Evolutionary conservation across 2,797 vertebrate genomes (phyloP).

Genomic region (Thaleichthys pacificus): DNA sequence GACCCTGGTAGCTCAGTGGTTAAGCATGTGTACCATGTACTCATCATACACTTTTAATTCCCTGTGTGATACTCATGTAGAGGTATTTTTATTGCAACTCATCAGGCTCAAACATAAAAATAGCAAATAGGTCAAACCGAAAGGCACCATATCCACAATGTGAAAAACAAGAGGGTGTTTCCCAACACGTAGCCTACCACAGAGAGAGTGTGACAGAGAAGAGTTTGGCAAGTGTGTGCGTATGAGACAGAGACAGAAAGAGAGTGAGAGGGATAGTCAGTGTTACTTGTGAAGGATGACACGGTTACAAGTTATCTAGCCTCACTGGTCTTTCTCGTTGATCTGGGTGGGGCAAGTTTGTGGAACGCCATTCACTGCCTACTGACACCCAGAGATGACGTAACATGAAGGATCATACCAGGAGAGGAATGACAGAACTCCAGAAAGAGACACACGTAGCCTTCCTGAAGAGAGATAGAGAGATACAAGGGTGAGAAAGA

Average conservation of each 20-base stretch:
- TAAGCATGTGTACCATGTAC: no score
- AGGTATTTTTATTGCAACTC: not conserved
- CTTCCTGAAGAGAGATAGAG: slow-evolving; percentile 15
- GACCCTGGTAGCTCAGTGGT: no score
- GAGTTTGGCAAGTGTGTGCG: no score
- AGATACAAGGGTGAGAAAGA: slow-evolving; percentile 1
- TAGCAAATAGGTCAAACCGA: slow-evolving; percentile 29
- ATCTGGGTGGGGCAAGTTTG: slow-evolving; percentile 60
- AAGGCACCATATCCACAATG: slow-evolving; percentile 37
- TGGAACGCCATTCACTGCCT: slow-evolving; percentile 56
- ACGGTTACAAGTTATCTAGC: slow-evolving; percentile 58
- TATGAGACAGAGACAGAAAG: slow-evolving; percentile 23
- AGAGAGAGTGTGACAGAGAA: not conserved
- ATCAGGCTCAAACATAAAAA: slow-evolving; percentile 37
- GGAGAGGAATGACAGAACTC: slow-evolving; percentile 42
- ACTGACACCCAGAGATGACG: slow-evolving; percentile 36
- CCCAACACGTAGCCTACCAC: not conserved
- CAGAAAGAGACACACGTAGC: slow-evolving; percentile 23
- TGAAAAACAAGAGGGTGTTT: slow-evolving; percentile 39
- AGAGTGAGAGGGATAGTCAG: slow-evolving; percentile 35
- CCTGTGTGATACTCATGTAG: not conserved
- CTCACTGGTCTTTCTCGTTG: slow-evolving; percentile 76
- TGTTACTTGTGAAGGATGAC: slow-evolving; percentile 32
- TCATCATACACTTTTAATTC: not conserved
- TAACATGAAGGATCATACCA: slow-evolving; percentile 22